Base-by-base conservation (phyloP, 2,113 vertebrate genomes). In the Gymnocephalus cernua region DNA sequence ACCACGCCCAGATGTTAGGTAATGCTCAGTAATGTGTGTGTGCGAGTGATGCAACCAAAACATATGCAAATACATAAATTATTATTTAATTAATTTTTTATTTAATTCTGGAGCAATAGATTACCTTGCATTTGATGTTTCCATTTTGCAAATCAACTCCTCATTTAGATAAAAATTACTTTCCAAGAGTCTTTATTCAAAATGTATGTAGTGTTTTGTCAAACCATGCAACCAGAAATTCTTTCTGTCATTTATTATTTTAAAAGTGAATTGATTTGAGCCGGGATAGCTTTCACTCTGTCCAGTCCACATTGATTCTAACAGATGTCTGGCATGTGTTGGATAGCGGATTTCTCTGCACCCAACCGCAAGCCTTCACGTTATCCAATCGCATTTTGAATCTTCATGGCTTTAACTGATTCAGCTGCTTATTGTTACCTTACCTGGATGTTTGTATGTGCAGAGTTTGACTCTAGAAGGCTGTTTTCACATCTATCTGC, bases 1-100 rank as follows among this genome's bases (percentile, higher is more conserved):
- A 64, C 72, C 76, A 64, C 50, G 83, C 89, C 90, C 88, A 90
- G 88, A 85, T 79, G 77, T 93, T 90, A 74, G 80, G 58, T 85
- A 83, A 86, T 25, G 2, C 29, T 71, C 23, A 6, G 32, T 64
- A 62, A 74, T 82, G 0, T 77, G 75, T 35, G 7, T 56, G 83
- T 82, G 76, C 25, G 41, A 82, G 15, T 41, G 62, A 84, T 61
- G 61, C 56, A 83, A 68, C 35, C n/a, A 12, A 38, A 38, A 38
- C 38, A 10, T 38, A 6, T 23, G 21, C 53, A 47, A 44, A 57
- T 45, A 53, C 4, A 77, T 14, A 0, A 61, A 62, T 77, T 3
- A 79, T 57, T 19, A 56, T 29, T 65, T 32, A 0, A n/a, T 68
- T 74, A 61, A 15, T 68, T 70, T 65, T 23, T 25, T 51, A n/a